Conservation (phyloP, 2,113 vertebrate species). For the Laterallus jamaicensis region DNA sequence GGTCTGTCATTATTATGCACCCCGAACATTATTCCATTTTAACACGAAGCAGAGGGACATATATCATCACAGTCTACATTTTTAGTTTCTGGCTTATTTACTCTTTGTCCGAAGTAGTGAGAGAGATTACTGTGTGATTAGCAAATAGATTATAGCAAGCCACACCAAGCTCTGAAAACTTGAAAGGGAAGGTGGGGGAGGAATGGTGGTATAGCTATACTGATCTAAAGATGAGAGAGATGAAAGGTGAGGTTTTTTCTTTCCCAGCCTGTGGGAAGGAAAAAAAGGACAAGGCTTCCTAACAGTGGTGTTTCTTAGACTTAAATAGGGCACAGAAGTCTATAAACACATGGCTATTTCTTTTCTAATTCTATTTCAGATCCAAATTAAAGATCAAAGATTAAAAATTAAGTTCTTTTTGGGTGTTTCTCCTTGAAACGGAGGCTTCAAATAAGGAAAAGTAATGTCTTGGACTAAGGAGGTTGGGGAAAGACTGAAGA, state of each 20-base stretch:
- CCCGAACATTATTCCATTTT: too few species aligned
- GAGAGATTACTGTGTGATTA: not conserved
- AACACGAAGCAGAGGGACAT: too few species aligned
- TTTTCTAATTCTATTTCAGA: not conserved
- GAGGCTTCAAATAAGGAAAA: not conserved
- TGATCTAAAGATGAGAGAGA: not conserved
- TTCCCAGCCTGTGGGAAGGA: not conserved
- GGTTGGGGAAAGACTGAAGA: not conserved
- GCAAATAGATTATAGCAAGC: not conserved
- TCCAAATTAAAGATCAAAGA: not conserved
- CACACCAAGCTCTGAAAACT: not conserved
- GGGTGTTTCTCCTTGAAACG: not conserved
- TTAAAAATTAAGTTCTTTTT: not conserved
- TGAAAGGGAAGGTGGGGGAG: rapidly evolving
- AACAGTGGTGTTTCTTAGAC: not conserved
- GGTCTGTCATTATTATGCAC: too few species aligned
- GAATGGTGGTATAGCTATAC: not conserved
- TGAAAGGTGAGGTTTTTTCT: not conserved
- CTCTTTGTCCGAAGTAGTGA: not conserved
- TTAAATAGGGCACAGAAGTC: not conserved
- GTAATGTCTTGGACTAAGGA: not conserved
- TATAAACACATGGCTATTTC: not conserved
- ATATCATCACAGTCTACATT: not conserved
- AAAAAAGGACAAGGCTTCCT: not conserved
- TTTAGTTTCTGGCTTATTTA: not conserved